A percentile compares a stretch with the other conserved stretches of the same genome.
phyloP scores from a whole-genome alignment of 2,797 vertebrate genomes.

The Scarus forsteni region DNA sequence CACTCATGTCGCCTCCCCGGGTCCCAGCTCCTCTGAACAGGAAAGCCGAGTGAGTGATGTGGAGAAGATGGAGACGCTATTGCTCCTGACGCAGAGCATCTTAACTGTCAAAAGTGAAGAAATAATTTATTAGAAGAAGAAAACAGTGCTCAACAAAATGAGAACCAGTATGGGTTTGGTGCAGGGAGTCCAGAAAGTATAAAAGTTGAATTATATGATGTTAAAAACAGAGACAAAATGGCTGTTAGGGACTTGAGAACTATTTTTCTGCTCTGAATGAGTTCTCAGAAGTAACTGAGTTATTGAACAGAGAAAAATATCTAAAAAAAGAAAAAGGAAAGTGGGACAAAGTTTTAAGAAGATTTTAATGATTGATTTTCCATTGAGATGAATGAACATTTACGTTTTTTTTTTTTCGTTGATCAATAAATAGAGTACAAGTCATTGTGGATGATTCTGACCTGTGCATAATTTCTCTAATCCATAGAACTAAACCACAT shows the following conservation, averaged over 20 bases:
- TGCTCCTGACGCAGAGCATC: slow-evolving; percentile 16
- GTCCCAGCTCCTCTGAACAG: slow-evolving; percentile 23
- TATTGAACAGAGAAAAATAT: not conserved
- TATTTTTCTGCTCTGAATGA: not conserved
- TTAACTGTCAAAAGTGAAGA: slow-evolving; percentile 24
- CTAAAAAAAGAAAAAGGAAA: not conserved
- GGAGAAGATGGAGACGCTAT: slow-evolving; percentile 15
- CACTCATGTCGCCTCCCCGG: not conserved
- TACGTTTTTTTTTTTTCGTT: not conserved
- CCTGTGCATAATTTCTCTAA: slow-evolving; percentile 6
- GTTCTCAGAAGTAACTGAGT: not conserved
- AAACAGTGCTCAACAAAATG: slow-evolving; percentile 11
- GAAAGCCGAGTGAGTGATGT: slow-evolving; percentile 20
- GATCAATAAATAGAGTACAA: not conserved
- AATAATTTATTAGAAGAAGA: slow-evolving; percentile 10
- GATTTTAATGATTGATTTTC: slow-evolving; percentile 6
- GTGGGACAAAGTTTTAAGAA: not conserved
- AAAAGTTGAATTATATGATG: not conserved
- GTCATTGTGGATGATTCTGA: not conserved
- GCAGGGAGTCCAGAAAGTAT: not conserved
- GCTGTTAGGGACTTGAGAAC: not conserved
- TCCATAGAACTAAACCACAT: not conserved
- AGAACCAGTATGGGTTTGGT: not conserved
- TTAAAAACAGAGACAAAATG: not conserved
- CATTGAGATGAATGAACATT: slow-evolving; percentile 1